These are phyloP conservation scores for Pecten maximus DNA, from an alignment of 2,888 invertebrate species.

Conservation along the genomic window DNA sequence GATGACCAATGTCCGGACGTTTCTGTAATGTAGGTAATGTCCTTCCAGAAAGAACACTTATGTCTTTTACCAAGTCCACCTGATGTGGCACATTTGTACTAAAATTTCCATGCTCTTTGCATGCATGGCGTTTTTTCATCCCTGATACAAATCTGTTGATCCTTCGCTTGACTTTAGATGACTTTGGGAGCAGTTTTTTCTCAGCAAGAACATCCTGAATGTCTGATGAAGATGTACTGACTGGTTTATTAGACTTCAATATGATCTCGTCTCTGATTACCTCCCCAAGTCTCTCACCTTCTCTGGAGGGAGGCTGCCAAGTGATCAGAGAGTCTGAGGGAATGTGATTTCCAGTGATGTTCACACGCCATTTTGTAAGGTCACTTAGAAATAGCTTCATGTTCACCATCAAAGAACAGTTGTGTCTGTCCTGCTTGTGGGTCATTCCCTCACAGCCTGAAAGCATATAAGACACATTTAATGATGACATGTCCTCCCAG, in stretches of 20 bases:
- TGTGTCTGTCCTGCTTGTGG: conserved; percentile 79
- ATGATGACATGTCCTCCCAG: no score
- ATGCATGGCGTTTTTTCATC: conserved; percentile 64
- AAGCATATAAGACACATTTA: conserved; percentile 43
- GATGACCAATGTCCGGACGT: background rate
- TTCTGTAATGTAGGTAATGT: background rate
- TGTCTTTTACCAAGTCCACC: background rate
- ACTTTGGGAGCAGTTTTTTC: conserved; percentile 43
- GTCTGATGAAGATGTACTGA: conserved; percentile 53
- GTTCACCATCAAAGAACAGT: conserved; percentile 75
- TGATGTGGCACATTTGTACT: background rate
- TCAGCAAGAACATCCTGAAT: conserved; percentile 59
- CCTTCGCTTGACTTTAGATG: conserved; percentile 55
- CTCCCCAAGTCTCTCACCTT: conserved; percentile 66
- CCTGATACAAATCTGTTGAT: conserved; percentile 69
- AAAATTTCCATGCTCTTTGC: conserved; percentile 40
- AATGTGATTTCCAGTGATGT: conserved; percentile 76
- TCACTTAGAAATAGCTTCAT: conserved; percentile 77
- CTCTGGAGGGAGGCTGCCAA: conserved; percentile 68
- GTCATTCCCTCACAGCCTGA: conserved; percentile 74
- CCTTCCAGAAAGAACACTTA: background rate
- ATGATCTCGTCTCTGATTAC: conserved; percentile 70
- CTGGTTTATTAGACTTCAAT: conserved; percentile 54
- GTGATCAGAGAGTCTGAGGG: conserved; percentile 59
- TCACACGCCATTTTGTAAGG: conserved; percentile 74